Conservation (phyloP, 2,113 vertebrate species). For the Myotis lucifugus region DNA sequence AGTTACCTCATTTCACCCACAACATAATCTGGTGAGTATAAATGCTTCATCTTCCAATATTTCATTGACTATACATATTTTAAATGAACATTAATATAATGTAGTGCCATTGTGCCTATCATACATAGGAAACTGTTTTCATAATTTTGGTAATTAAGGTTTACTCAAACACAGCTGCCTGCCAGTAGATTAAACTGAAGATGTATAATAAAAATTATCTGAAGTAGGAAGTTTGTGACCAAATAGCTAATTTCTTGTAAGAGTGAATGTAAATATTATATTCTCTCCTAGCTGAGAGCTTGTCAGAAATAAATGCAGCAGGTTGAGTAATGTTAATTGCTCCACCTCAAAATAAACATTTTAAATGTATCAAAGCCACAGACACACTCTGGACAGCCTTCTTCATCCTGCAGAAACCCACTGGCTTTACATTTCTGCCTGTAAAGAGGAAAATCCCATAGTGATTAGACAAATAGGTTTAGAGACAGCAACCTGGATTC, state of each 20-base stretch:
- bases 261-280: background rate
- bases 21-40: background rate
- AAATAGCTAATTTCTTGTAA: background rate
- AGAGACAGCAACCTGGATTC: background rate
- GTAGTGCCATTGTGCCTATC: background rate
- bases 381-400: background rate
- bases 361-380: background rate
- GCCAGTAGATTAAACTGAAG: background rate
- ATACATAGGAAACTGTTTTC: background rate
- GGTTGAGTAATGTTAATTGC: background rate
- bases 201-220: background rate
- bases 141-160: background rate
- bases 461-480: background rate
- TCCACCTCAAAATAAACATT: background rate
- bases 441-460: background rate
- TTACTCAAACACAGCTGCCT: background rate
- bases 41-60: background rate
- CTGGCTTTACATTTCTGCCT: background rate
- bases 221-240: background rate
- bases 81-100: background rate
- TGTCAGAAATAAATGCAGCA: background rate
- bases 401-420: background rate
- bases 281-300: background rate
- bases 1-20: background rate
- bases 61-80: background rate